Evolutionary conservation across 2,113 vertebrate species (phyloP).

Genomic region (Lagenorhynchus albirostris): DNA sequence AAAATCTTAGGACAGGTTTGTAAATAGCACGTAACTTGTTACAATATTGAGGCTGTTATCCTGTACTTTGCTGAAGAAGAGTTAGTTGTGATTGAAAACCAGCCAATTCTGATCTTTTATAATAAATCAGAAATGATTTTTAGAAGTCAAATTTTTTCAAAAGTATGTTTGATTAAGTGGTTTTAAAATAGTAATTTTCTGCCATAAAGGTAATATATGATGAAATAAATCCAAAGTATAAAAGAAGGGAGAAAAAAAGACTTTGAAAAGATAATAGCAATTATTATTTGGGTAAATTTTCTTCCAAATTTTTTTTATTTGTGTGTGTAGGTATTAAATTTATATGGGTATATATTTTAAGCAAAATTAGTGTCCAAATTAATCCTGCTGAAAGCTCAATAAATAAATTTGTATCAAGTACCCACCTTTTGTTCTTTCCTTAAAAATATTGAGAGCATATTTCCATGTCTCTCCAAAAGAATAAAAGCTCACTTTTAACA

Average conservation of each 20-base stretch:
- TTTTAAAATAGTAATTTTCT: not conserved
- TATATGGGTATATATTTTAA: not conserved
- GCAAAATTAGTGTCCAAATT: not conserved
- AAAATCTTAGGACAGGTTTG: not conserved
- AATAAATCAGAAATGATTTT: not conserved
- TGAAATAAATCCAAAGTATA: constrained; percentile 26
- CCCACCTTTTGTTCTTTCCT: not conserved
- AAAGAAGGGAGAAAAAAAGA: not conserved
- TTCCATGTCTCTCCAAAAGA: not conserved
- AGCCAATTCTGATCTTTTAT: not conserved
- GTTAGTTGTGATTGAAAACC: not conserved
- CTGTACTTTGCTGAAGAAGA: not conserved
- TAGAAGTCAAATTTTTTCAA: not conserved
- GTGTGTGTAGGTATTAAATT: not conserved
- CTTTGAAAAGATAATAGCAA: not conserved
- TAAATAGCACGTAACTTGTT: not conserved
- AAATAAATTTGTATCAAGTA: not conserved
- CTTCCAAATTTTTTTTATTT: not conserved
- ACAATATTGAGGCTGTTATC: not conserved
- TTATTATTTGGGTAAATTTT: not conserved
- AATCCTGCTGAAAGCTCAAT: not conserved
- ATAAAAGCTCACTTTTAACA: not conserved
- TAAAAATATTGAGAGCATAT: not conserved
- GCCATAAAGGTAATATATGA: not conserved
- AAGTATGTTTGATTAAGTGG: not conserved